Evolutionary conservation across 2,113 vertebrate species (phyloP).

Genomic region (Dendropsophus ebraccatus): DNA sequence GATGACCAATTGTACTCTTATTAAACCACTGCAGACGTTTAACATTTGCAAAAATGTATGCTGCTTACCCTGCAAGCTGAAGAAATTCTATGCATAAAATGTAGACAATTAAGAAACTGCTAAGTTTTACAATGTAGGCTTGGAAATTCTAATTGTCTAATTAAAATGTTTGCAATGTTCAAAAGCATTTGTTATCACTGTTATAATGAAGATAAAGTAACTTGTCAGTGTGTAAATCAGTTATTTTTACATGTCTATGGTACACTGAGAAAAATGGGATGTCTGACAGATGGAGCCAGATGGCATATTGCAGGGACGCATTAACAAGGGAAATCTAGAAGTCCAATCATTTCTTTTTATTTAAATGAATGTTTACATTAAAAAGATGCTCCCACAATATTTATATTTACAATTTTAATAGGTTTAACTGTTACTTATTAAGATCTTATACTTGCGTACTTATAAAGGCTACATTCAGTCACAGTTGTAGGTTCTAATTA

Average conservation of each 20-base stretch:
- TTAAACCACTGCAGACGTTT: not conserved
- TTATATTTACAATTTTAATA: constrained; percentile 43
- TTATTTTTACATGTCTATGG: constrained; percentile 57
- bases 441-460: constrained; percentile 22
- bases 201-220: constrained; percentile 58
- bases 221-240: constrained; percentile 55
- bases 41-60: not conserved
- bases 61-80: not conserved
- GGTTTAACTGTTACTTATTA: not conserved
- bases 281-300: constrained; percentile 59
- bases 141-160: constrained; percentile 43
- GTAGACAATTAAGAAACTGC: constrained; percentile 19
- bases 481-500: not conserved
- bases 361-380: constrained; percentile 55
- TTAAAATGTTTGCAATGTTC: constrained; percentile 54
- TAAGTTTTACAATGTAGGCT: constrained; percentile 15
- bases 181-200: constrained; percentile 51
- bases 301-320: constrained; percentile 55
- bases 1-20: not conserved
- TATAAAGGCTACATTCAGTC: not conserved
- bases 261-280: constrained; percentile 54
- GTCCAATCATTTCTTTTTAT: constrained; percentile 53
- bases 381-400: constrained; percentile 48
- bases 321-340: constrained; percentile 58
- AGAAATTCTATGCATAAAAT: not conserved